Percentiles rank a stretch among this genome's conserved stretches.
These are phyloP conservation scores for Nesidiocoris tenuis DNA, from an alignment of 2,888 invertebrate species.

Conservation along the genomic window DNA sequence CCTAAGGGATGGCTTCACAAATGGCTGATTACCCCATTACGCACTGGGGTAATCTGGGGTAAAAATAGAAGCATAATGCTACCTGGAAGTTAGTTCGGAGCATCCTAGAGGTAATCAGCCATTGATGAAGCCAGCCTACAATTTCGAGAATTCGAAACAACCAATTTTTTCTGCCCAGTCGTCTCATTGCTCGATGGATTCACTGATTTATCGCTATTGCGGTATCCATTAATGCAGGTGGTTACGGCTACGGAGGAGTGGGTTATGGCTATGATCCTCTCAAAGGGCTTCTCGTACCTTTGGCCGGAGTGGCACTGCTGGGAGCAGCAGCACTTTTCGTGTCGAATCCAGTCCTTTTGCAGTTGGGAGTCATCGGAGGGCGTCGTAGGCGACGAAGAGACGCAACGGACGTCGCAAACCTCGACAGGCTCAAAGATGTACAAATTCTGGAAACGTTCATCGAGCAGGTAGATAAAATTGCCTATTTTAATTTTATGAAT, in stretches of 20 bases:
- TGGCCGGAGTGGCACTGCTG: conserved; percentile 76
- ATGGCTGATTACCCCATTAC: no score
- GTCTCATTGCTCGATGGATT: no score
- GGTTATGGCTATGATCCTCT: conserved; percentile 46
- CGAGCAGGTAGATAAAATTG: conserved; percentile 47
- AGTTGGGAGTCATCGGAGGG: conserved; percentile 72
- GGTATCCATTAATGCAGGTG: no score
- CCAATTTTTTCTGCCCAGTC: no score
- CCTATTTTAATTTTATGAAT: background rate
- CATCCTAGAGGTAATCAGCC: no score
- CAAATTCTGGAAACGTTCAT: conserved; percentile 51
- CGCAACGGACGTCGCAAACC: background rate
- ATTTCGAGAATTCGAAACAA: no score
- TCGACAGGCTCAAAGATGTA: conserved; percentile 46
- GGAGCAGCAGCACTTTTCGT: conserved; percentile 79
- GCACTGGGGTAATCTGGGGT: no score
- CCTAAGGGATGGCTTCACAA: no score
- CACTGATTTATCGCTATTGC: no score
- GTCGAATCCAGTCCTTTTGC: conserved; percentile 73
- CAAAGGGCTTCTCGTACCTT: conserved; percentile 67
- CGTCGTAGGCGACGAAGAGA: conserved; percentile 45
- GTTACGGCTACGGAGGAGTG: conserved; percentile 40
- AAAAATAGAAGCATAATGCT: no score
- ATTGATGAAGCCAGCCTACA: no score
- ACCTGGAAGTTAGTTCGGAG: no score